These are phyloP conservation scores for Drosophila funebris DNA, from an alignment of 1,140 invertebrate genomes.

Conservation along the genomic window DNA sequence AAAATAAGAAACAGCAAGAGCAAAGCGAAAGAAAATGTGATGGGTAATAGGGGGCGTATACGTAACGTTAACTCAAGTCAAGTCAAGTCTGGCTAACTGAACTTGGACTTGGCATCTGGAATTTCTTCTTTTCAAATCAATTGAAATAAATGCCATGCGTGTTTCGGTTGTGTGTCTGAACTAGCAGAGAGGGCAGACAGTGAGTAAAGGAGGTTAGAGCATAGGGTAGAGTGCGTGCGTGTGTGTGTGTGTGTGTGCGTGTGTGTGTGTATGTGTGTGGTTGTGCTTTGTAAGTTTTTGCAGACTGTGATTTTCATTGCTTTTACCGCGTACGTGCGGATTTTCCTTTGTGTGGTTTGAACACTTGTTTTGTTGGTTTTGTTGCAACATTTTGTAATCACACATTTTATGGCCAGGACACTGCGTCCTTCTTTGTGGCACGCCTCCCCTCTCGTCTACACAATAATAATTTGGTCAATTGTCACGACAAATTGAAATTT, in stretches of 20 bases:
- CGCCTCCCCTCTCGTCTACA: slow-evolving; percentile 11
- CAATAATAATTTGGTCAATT: slow-evolving; percentile 68
- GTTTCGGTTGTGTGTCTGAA: background rate
- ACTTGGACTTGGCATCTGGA: slow-evolving; percentile 30
- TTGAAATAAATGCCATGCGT: slow-evolving; percentile 63
- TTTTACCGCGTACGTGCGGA: slow-evolving; percentile 43
- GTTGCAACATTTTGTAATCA: slow-evolving; percentile 27
- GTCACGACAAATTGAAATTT: slow-evolving; percentile 50
- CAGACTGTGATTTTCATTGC: slow-evolving; percentile 49
- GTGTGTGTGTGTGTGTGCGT: too few relatives aligned
- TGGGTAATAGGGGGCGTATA: slow-evolving; percentile 30
- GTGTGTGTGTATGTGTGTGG: background rate
- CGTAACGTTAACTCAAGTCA: slow-evolving; percentile 28
- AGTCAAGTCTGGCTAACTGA: slow-evolving; percentile 11
- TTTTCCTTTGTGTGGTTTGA: slow-evolving; percentile 16
- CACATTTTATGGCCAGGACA: slow-evolving; percentile 9
- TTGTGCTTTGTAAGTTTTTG: slow-evolving; percentile 37
- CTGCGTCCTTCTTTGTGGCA: background rate
- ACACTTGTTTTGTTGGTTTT: slow-evolving; percentile 41
- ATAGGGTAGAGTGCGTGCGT: too few relatives aligned
- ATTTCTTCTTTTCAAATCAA: slow-evolving; percentile 60
- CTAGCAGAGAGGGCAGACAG: background rate
- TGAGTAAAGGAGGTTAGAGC: background rate
- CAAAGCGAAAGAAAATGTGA: background rate
- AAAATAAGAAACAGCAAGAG: background rate